A percentile compares a stretch with the other conserved stretches of the same genome.
phyloP scores from a whole-genome alignment of 2,888 invertebrate genomes.

The Cantharis rustica region DNA sequence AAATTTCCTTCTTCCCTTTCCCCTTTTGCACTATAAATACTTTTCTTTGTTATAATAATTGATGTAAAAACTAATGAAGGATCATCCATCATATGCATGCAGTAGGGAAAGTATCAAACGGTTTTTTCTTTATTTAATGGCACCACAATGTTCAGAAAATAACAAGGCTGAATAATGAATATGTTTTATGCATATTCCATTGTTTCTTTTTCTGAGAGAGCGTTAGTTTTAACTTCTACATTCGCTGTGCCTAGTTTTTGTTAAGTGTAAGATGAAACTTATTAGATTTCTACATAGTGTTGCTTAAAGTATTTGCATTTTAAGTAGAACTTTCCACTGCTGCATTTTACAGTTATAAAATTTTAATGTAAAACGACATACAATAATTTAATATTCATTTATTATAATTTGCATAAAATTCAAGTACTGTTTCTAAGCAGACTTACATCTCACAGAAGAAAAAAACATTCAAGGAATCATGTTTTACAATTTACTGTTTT shows the following conservation, averaged over 20 bases:
- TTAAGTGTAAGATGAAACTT: slow-evolving; percentile 23
- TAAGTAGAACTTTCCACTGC: not conserved
- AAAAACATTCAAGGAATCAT: not conserved
- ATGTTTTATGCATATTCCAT: slow-evolving; percentile 45
- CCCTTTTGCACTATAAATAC: not conserved
- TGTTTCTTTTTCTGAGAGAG: slow-evolving; percentile 28
- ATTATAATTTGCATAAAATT: not conserved
- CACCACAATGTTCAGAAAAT: slow-evolving; percentile 22
- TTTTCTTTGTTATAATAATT: not conserved
- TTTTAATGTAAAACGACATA: slow-evolving; percentile 3
- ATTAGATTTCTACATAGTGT: slow-evolving; percentile 22
- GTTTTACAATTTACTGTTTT: too few relatives aligned
- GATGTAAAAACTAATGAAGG: not conserved
- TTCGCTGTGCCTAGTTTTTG: slow-evolving; percentile 12
- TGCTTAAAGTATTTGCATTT: not conserved
- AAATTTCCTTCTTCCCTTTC: not conserved
- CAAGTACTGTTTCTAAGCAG: not conserved
- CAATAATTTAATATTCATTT: not conserved
- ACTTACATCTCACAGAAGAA: not conserved
- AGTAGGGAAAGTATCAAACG: not conserved
- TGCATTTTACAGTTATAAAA: slow-evolving; percentile 21
- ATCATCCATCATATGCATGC: not conserved
- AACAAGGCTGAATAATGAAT: slow-evolving; percentile 46
- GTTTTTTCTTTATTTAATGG: not conserved
- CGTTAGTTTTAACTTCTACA: slow-evolving; percentile 17